Percentiles rank a stretch among this genome's conserved stretches.
These are phyloP conservation scores for Osmoderma eremita DNA, from an alignment of 2,888 invertebrate genomes.

Conservation along the genomic window DNA sequence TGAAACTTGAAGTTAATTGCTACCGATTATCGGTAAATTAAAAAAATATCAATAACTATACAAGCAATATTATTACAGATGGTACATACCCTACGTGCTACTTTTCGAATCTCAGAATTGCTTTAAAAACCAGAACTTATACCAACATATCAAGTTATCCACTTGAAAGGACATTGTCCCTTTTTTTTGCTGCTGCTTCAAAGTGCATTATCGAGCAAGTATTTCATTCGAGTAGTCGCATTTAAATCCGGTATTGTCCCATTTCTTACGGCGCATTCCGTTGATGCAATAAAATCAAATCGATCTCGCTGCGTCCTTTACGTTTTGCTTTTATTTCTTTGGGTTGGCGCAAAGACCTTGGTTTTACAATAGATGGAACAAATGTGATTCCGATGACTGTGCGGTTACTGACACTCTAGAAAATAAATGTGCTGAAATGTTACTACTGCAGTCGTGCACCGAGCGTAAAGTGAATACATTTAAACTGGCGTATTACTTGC, in stretches of 20 bases:
- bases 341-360: conserved; percentile 22
- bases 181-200: too few relatives aligned
- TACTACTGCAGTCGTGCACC: conserved; percentile 4
- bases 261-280: conserved; percentile 29
- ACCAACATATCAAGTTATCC: too few relatives aligned
- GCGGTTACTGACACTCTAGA: conserved; percentile 23
- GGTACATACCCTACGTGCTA: too few relatives aligned
- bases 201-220: too few relatives aligned
- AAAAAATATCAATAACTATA: conserved; percentile 7
- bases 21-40: not conserved
- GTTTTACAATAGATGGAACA: conserved; percentile 26
- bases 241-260: conserved; percentile 18
- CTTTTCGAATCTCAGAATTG: too few relatives aligned
- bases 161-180: too few relatives aligned
- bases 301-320: conserved; percentile 12
- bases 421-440: conserved; percentile 27
- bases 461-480: conserved; percentile 15
- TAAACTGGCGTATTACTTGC: conserved; percentile 26
- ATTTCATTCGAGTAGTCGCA: too few relatives aligned
- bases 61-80: too few relatives aligned
- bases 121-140: too few relatives aligned
- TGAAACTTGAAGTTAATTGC: conserved; percentile 26
- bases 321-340: conserved; percentile 25
- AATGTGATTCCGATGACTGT: conserved; percentile 22
- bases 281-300: conserved; percentile 27